phyloP scores from a whole-genome alignment of 2,888 invertebrate genomes.

The Fragum fragum region DNA sequence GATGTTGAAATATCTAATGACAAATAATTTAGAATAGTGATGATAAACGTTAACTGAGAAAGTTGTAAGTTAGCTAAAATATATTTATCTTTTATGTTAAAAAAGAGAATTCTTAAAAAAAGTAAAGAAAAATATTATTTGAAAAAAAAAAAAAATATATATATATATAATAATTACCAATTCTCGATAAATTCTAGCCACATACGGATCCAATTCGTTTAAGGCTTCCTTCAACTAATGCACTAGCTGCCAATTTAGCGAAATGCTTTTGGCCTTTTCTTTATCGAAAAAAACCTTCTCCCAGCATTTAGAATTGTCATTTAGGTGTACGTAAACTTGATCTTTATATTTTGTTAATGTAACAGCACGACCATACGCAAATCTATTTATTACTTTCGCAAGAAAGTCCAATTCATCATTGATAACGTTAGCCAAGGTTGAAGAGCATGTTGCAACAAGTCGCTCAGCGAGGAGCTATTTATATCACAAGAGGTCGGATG shows the following conservation, averaged over 20 bases:
- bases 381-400: conserved; percentile 12
- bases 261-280: conserved; percentile 2
- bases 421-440: background rate
- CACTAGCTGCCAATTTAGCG: background rate
- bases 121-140: too few species aligned
- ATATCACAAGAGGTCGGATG: too few species aligned
- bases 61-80: too few species aligned
- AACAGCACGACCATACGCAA: conserved; percentile 28
- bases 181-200: background rate
- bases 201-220: background rate
- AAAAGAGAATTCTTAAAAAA: too few species aligned
- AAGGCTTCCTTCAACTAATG: background rate
- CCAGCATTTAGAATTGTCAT: conserved; percentile 30
- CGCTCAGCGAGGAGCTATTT: too few species aligned
- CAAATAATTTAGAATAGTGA: too few species aligned
- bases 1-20: too few species aligned
- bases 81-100: too few species aligned
- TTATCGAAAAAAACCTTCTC: conserved; percentile 21
- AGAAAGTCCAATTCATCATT: conserved; percentile 25
- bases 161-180: background rate
- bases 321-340: conserved; percentile 15
- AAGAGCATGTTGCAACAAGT: too few species aligned
- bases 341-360: conserved; percentile 22
- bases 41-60: too few species aligned
- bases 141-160: background rate